Percentiles rank a stretch among this genome's conserved stretches.
Evolutionary conservation across 2,888 invertebrate species (phyloP).

Genomic region (Polyommatus iphigenia): DNA sequence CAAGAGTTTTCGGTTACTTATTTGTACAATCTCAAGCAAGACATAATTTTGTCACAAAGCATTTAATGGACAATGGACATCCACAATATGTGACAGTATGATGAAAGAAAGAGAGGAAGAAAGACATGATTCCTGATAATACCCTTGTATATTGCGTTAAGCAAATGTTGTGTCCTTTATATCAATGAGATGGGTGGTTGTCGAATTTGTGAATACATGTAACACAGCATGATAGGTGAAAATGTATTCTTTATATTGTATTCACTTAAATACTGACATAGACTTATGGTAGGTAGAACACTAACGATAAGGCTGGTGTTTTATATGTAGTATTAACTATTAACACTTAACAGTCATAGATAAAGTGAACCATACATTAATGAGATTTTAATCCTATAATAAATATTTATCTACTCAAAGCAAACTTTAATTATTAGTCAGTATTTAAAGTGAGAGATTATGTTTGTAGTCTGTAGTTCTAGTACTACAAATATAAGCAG

Average conservation of each 20-base stretch:
- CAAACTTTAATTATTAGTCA: not conserved
- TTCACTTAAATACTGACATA: constrained; percentile 37
- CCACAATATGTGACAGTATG: constrained; percentile 2
- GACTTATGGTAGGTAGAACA: not conserved
- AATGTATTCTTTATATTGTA: constrained; percentile 15
- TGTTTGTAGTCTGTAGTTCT: not conserved
- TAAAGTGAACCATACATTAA: not conserved
- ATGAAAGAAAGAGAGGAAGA: not conserved
- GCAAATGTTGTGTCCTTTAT: not conserved
- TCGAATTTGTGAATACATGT: not conserved
- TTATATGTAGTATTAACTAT: not conserved
- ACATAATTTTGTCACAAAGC: not conserved
- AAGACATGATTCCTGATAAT: not conserved
- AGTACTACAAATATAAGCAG: constrained; percentile 20
- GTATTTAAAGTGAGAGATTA: constrained; percentile 22
- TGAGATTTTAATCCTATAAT: not conserved
- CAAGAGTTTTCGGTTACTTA: not conserved
- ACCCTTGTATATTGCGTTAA: not conserved
- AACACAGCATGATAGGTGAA: constrained; percentile 1
- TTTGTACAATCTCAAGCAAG: not conserved
- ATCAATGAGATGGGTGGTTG: constrained; percentile 12
- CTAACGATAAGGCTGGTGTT: not conserved
- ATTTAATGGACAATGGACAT: not conserved
- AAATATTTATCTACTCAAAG: not conserved
- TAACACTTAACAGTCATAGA: not conserved